A percentile compares a stretch with the other conserved stretches of the same genome.
phyloP scores from a whole-genome alignment of 2,113 vertebrate genomes.

The Pitta sordida region DNA sequence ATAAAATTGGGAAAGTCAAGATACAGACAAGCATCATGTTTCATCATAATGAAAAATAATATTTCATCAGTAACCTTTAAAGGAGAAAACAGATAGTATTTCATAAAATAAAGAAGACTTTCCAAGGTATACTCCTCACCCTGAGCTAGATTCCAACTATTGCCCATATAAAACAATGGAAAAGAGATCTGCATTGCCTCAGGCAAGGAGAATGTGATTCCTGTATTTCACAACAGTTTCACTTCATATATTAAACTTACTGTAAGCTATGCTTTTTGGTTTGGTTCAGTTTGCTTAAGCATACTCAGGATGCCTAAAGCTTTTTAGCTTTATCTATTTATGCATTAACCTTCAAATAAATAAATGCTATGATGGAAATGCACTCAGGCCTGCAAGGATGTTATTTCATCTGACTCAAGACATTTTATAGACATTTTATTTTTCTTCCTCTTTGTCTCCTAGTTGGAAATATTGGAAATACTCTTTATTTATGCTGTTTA shows the following conservation, averaged over 20 bases:
- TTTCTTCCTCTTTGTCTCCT: neutral
- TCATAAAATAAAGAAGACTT: neutral
- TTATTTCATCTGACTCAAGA: neutral
- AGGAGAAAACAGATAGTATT: neutral
- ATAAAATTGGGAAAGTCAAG: neutral
- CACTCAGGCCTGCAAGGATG: neutral
- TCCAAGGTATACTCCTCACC: neutral
- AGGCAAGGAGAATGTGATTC: neutral
- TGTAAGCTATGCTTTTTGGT: neutral
- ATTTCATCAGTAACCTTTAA: neutral
- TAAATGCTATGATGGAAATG: neutral
- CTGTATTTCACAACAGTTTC: neutral
- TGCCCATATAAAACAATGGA: neutral
- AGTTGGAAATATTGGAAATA: neutral
- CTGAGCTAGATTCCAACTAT: neutral
- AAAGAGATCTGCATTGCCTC: neutral
- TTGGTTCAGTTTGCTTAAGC: neutral
- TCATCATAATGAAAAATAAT: neutral
- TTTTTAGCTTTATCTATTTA: neutral
- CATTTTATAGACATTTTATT: neutral
- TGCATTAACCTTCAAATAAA: conserved; percentile 4
- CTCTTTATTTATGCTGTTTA: neutral
- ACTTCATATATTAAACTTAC: neutral
- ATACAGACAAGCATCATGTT: neutral
- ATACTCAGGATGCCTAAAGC: neutral